Evolutionary conservation across 2,888 invertebrate species (phyloP).

Genomic region (Ctena decussata): DNA sequence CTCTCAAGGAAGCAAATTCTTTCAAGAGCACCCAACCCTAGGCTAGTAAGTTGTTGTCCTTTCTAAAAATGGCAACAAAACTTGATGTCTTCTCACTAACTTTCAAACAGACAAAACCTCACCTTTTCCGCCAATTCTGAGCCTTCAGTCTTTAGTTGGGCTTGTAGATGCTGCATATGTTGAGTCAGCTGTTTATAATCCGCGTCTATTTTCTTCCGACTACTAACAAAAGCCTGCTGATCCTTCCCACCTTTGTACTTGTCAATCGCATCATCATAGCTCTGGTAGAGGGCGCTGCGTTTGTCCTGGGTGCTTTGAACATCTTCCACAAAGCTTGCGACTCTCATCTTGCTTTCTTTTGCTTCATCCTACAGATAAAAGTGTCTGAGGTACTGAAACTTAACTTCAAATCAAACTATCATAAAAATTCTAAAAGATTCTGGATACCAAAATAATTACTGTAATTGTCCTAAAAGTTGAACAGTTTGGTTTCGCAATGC

Average conservation of each 20-base stretch:
- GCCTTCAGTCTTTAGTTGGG: constrained; percentile 89
- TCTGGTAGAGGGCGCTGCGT: constrained; percentile 89
- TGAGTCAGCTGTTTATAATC: constrained; percentile 89
- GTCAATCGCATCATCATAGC: constrained; percentile 89
- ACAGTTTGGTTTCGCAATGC: too few species aligned
- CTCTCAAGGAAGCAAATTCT: too few species aligned
- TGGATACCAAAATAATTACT: too few species aligned
- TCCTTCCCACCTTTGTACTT: constrained; percentile 90
- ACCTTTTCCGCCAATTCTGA: constrained; percentile 90
- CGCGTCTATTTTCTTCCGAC: constrained; percentile 89
- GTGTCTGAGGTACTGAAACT: too few species aligned
- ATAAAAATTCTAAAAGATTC: too few species aligned
- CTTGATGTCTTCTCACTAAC: too few species aligned
- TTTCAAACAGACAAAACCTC: constrained; percentile 36
- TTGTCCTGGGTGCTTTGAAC: constrained; percentile 89
- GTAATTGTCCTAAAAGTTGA: too few species aligned
- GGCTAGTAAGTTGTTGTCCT: too few species aligned
- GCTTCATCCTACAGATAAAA: constrained; percentile 88
- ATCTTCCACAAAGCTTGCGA: constrained; percentile 88
- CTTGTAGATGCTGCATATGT: constrained; percentile 88
- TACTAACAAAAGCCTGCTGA: constrained; percentile 85
- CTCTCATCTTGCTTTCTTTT: constrained; percentile 88
- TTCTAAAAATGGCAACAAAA: too few species aligned
- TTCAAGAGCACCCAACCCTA: too few species aligned
- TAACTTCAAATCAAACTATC: too few species aligned